These are phyloP conservation scores for Megathymus violae DNA, from an alignment of 1,140 invertebrate species.

Conservation along the genomic window DNA sequence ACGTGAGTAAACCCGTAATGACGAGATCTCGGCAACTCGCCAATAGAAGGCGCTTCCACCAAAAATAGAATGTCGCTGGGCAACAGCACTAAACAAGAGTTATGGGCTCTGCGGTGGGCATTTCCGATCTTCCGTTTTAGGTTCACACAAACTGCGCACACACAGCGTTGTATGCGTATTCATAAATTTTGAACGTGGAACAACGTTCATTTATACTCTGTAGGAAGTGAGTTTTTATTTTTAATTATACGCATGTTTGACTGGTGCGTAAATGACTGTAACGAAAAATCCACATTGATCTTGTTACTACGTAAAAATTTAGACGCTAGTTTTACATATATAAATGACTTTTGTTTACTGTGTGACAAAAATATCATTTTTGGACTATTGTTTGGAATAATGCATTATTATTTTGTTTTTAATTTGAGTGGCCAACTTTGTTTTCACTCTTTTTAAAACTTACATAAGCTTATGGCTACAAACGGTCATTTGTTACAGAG, in stretches of 20 bases:
- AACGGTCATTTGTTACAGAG: too few relatives aligned
- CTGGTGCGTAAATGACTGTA: too few relatives aligned
- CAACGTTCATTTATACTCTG: neutral
- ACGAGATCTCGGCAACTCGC: constrained; percentile 70
- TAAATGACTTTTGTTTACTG: too few relatives aligned
- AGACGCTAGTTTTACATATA: too few relatives aligned
- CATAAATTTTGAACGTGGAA: constrained; percentile 9
- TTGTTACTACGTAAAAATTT: too few relatives aligned
- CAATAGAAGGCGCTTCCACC: constrained; percentile 75
- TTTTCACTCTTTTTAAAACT: too few relatives aligned
- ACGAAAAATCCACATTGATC: too few relatives aligned
- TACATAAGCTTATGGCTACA: too few relatives aligned
- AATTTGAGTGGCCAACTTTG: too few relatives aligned
- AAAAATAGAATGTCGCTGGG: constrained; percentile 72
- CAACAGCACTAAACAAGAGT: constrained; percentile 48
- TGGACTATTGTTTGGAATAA: too few relatives aligned
- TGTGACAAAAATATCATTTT: too few relatives aligned
- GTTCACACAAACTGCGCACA: constrained; percentile 16
- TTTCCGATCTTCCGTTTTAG: constrained; percentile 69
- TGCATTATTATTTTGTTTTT: too few relatives aligned
- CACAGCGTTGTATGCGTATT: constrained; percentile 11
- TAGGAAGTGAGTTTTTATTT: neutral
- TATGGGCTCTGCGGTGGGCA: constrained; percentile 62
- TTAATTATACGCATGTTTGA: neutral
- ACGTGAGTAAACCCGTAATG: constrained; percentile 68